Evolutionary conservation across 2,113 vertebrate species (phyloP).

Genomic region (Cercopithecus mona): DNA sequence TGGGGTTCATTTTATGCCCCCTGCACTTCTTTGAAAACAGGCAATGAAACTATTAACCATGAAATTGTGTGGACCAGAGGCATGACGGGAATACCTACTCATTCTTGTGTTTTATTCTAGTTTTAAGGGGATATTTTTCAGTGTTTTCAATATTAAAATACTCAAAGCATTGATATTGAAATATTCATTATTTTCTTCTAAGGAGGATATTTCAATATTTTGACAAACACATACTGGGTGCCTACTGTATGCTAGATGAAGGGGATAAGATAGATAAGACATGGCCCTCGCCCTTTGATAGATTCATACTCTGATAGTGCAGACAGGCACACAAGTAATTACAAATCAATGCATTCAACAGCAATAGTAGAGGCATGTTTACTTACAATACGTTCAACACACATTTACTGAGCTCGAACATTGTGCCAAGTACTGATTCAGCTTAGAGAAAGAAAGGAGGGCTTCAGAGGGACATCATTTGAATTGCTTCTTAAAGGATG

Average conservation of each 20-base stretch:
- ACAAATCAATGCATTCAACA: neutral
- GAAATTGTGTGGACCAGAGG: neutral
- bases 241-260: neutral
- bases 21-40: neutral
- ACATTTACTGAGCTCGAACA: neutral
- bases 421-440: neutral
- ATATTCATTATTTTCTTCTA: constrained; percentile 15
- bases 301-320: neutral
- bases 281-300: neutral
- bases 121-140: neutral
- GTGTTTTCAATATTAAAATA: neutral
- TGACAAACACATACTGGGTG: neutral
- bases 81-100: neutral
- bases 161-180: neutral
- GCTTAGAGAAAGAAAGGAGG: neutral
- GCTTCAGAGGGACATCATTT: neutral
- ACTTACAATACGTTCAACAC: neutral
- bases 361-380: neutral
- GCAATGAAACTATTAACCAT: neutral
- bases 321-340: neutral
- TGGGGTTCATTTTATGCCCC: constrained; percentile 19
- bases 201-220: constrained; percentile 1
- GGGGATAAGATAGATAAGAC: neutral
- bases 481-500: neutral
- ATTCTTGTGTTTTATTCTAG: neutral